Evolutionary conservation across 1,140 invertebrate species (phyloP).

Genomic region (Conopomorpha cramerella): DNA sequence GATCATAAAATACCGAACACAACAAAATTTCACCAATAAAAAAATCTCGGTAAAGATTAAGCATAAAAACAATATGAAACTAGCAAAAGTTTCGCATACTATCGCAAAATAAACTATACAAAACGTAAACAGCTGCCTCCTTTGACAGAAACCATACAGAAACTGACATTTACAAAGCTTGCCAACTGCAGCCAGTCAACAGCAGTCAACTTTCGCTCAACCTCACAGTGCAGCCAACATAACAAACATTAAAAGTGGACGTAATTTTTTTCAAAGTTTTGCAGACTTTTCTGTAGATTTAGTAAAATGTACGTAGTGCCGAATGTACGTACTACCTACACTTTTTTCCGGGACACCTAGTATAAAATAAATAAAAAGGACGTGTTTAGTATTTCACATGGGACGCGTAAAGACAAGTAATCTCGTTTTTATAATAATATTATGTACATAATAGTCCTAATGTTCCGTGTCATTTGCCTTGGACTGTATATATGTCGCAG

Average conservation of each 20-base stretch:
- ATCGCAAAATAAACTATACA: slow-evolving; percentile 54
- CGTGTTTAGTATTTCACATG: no score
- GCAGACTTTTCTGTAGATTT: no score
- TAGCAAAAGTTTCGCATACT: slow-evolving; percentile 44
- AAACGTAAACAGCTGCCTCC: slow-evolving; percentile 56
- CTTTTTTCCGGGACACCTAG: no score
- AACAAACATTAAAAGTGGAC: slow-evolving; percentile 6
- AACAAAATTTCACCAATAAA: slow-evolving; percentile 31
- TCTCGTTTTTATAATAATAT: no score
- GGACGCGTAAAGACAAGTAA: no score
- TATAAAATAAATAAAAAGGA: no score
- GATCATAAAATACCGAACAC: slow-evolving; percentile 25
- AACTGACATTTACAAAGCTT: slow-evolving; percentile 47
- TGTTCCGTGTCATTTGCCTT: no score
- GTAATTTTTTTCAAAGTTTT: no score
- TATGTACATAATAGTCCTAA: no score
- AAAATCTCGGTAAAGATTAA: slow-evolving; percentile 24
- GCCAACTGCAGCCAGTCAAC: slow-evolving; percentile 38
- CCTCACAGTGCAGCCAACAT: slow-evolving; percentile 14
- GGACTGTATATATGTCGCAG: no score
- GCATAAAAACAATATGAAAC: slow-evolving; percentile 49
- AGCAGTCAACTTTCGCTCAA: slow-evolving; percentile 32
- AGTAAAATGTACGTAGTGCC: no score
- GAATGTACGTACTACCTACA: no score
- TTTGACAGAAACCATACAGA: slow-evolving; percentile 48